Base-by-base conservation (phyloP, 2,888 invertebrate species). In the Neelides folsomi region DNA sequence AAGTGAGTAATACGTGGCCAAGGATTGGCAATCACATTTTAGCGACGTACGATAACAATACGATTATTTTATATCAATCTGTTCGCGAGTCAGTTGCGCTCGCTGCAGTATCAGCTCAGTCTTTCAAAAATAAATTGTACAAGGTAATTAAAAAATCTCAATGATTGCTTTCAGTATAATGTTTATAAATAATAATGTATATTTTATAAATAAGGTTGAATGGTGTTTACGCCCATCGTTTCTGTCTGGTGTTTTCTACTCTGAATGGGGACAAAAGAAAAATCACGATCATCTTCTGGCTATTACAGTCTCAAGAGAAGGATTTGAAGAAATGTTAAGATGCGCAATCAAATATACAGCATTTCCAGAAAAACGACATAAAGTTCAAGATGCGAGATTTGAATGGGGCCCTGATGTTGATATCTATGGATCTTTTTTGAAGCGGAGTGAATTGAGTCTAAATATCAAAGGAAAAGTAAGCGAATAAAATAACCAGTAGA, bases 351-450 rank as follows among this genome's bases (percentile, higher is more conserved):
- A 6, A 27, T 16, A 12, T 39, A 10, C 19, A 18, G 12, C 10
- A 15, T 8, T 13, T 16, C 13, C 12, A 8, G 43, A 3, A 18
- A 15, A 35, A 20, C 4, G 42, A 20, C 35, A 4, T 12, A 13
- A 20, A 45, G 15, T 13, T 16, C 10, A 8, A 16, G 55, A 56
- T 41, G 60, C 58, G 9, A 45, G 60, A 37, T 43, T 60, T 15
- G 58, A 60, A 43, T 60, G 60, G 60, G 60, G 58, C 44, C 60
- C 60, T 6, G 60, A 60, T 46, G 57, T 58, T 38, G 55, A 56
- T 38, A 52, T 54, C 2, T 40, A 43, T n/a, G 58, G 58, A 9
- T 27, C 27, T 27, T 27, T 5, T 27, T 27, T 27, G 27, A 27
- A 27, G 27, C 27, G 27, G 3, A 27, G 4, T 27, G 27, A 27